Base-by-base conservation (phyloP, 1,140 invertebrate genomes). In the Sweltsa coloradensis region DNA sequence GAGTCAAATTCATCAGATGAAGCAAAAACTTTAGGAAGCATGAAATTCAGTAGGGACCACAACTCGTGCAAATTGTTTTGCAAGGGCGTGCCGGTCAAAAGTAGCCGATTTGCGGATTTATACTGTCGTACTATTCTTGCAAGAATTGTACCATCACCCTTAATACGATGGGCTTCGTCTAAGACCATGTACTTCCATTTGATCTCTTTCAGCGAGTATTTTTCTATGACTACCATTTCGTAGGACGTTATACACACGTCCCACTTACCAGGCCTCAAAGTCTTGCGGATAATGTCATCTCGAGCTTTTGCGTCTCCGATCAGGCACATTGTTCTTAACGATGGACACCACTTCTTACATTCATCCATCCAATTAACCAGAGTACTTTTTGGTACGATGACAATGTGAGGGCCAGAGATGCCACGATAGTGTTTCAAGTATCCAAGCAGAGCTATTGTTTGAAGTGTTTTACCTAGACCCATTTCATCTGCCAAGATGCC, bases 281-380 rank as follows among this genome's bases (percentile, higher is more conserved):
- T 80, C 57, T 98, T 93, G 34, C 93, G 73, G 46, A 99, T 96
- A 55, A 98, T 90, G 3, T 77, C 76, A 56, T 82, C 88, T 75
- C 86, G 64, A 7, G 86, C 81, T 61, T 95, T 89, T 62, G 89
- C 82, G 63, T 96, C 90, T 53, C 97, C 97, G 67, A 99, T 99
- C 0, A 99, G 74, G 64, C 89, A 94, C 3, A 97, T n/a, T 5
- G 93, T 85, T 55, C 76, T 75, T 0, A 99, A 56, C 0, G 83
- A 78, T 0, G 97, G 97, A 67, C 92, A 97, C 97, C 97, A 99
- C 61, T 96, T 90, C 54, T 89, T 83, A 59, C 98, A 97, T 63
- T 99, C 97, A 62, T 94, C 93, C n/a, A 66, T 45, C 83, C 83
- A 86, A 65, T 86, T 85, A 2, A 75, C 67, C 25, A 85, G 52